phyloP scores from a whole-genome alignment of 2,797 vertebrate genomes.

The Oryzias sinensis region DNA sequence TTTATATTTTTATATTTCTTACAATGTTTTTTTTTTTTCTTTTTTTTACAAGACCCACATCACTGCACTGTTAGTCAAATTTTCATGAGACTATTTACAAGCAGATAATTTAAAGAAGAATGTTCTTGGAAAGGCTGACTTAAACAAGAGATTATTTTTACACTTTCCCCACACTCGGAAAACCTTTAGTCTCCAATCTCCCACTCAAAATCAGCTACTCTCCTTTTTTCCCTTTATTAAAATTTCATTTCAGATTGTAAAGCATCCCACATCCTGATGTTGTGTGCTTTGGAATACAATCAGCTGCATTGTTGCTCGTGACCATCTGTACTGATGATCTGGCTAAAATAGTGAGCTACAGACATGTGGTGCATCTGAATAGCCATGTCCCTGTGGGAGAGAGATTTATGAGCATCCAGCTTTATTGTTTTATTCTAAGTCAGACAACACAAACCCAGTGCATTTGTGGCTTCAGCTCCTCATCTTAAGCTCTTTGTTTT shows the following conservation, averaged over 20 bases:
- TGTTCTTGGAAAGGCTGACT: slow-evolving; percentile 1
- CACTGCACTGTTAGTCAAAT: no score
- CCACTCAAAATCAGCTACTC: slow-evolving; percentile 43
- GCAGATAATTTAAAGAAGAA: neutral
- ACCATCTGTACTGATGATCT: slow-evolving; percentile 51
- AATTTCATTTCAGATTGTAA: slow-evolving; percentile 38
- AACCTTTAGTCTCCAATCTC: slow-evolving; percentile 48
- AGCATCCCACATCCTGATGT: slow-evolving; percentile 25
- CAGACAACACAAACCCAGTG: slow-evolving; percentile 30
- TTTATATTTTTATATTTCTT: no score
- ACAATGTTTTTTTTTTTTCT: no score
- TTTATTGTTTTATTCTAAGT: slow-evolving; percentile 38
- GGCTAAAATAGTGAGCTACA: slow-evolving; percentile 43
- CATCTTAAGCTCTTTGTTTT: slow-evolving; percentile 1
- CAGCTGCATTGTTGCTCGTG: slow-evolving; percentile 28
- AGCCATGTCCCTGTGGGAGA: slow-evolving; percentile 39
- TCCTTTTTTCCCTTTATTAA: slow-evolving; percentile 9
- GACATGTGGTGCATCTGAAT: slow-evolving; percentile 50
- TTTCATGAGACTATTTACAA: no score
- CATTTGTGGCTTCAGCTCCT: slow-evolving; percentile 13
- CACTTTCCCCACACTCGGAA: slow-evolving; percentile 39
- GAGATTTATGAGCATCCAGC: slow-evolving; percentile 49
- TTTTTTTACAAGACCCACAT: no score
- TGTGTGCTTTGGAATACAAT: slow-evolving; percentile 35
- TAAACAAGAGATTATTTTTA: slow-evolving; percentile 34